Percentiles rank a stretch among this genome's conserved stretches.
Conservation (phyloP, 2,888 invertebrate species). For the Morinoia aosen region DNA sequence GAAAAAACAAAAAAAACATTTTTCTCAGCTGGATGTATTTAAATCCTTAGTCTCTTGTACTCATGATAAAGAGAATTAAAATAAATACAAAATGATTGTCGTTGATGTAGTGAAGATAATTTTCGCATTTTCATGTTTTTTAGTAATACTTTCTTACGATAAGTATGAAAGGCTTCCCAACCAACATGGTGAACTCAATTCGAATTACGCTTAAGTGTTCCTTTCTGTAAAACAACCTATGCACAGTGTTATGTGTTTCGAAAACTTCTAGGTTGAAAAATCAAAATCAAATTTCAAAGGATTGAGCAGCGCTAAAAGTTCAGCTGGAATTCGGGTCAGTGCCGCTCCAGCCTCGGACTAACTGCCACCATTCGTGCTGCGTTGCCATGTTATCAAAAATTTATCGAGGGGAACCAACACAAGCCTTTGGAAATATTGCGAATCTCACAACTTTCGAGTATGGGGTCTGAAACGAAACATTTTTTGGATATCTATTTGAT, state of each 20-base stretch:
- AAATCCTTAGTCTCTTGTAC: too few species aligned
- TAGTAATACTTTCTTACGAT: background rate
- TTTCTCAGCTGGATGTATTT: too few species aligned
- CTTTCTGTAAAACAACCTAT: background rate
- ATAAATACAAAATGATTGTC: too few species aligned
- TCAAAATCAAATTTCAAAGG: background rate
- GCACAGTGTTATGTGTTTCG: background rate
- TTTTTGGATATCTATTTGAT: constrained; percentile 24
- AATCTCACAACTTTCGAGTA: background rate
- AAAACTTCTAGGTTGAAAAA: background rate
- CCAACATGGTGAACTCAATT: background rate
- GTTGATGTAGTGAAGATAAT: too few species aligned
- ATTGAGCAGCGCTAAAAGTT: background rate
- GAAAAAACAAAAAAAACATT: too few species aligned
- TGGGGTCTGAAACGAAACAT: background rate
- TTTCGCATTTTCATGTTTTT: background rate
- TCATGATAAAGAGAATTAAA: too few species aligned
- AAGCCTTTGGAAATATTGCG: constrained; percentile 19
- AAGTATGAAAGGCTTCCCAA: background rate
- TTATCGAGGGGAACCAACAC: constrained; percentile 30
- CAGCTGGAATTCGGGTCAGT: background rate
- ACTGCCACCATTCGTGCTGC: constrained; percentile 1
- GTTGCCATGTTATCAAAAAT: constrained; percentile 36
- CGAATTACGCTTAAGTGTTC: background rate
- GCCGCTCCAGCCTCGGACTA: background rate